Base-by-base conservation (phyloP, 1,140 invertebrate species). In the Calephelis nemesis region DNA sequence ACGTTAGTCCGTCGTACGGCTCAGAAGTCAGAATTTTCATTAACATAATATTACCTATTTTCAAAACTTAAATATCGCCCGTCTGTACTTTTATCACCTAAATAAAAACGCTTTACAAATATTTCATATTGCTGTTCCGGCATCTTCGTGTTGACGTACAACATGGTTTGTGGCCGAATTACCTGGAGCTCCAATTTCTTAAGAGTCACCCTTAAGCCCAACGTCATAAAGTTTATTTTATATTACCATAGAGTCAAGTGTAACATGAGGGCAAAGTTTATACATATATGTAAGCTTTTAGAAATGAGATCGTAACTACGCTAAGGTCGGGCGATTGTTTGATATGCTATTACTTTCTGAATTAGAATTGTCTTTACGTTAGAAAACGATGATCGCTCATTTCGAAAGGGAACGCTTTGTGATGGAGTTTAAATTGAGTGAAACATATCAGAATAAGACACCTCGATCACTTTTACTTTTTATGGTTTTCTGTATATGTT, bases 21-120 rank as follows among this genome's bases (percentile, higher is more conserved):
- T 1, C 30, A 30, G 30, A 30, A 30, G 30, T 30, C 30, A 30
- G 4, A n/a, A 50, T 13, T 50, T 50, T 50, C 12, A n/a, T 13
- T n/a, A 13, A 7, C n/a, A 6, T n/a, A 7, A 6, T n/a, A 7
- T n/a, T 15, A n/a, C 50, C 12, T 39, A 30, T 49, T 48, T 52
- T 1, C 40, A 62, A 15, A 54, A 63, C 65, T 39, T 45, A 66
- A 72, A 68, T 79, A 69, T 30, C 19, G 72, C 74, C 62, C 42
- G 77, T 79, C 67, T 79, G 69, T 30, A 48, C 12, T 13, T 9
- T 40, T 60, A 63, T 48, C 75, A 79, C 81, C 75, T 78, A 75
- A 84, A 81, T 82, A 76, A 74, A 82, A 77, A 77, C 75, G 68
- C 63, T 73, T 73, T 65, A 70, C 80, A 84, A 82, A 82, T 77